Percentiles rank a stretch among this genome's conserved stretches.
phyloP scores from a whole-genome alignment of 1,140 invertebrate genomes.

The Venturia canescens region DNA sequence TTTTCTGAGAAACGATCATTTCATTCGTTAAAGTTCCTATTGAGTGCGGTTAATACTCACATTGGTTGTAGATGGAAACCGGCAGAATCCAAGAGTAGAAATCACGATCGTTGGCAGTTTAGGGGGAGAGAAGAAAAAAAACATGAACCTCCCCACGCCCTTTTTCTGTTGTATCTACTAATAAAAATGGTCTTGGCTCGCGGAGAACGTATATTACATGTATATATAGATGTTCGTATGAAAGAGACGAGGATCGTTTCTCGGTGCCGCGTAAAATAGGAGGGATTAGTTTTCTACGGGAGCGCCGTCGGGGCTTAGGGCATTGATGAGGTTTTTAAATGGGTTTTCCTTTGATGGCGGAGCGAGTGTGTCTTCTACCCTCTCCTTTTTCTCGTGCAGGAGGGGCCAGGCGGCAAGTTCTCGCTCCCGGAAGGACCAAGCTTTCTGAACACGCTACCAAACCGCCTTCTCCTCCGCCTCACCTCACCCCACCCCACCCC shows the following conservation, averaged over 20 bases:
- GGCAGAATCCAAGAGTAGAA: not conserved
- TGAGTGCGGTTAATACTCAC: not conserved
- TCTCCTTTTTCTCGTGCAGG: not conserved
- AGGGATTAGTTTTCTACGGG: slow-evolving; percentile 77
- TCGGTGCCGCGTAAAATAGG: slow-evolving; percentile 73
- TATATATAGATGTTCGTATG: not conserved
- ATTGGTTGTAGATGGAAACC: not conserved
- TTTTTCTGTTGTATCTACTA: slow-evolving; percentile 71
- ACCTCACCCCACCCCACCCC: slow-evolving; percentile 5
- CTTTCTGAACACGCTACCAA: slow-evolving; percentile 42
- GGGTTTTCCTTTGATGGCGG: slow-evolving; percentile 77
- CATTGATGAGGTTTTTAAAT: slow-evolving; percentile 79
- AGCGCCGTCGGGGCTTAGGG: slow-evolving; percentile 74
- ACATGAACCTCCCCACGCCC: slow-evolving; percentile 63
- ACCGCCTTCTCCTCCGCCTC: not conserved
- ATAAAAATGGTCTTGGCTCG: slow-evolving; percentile 67
- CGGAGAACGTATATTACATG: not conserved
- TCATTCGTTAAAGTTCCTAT: not conserved
- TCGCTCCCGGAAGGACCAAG: slow-evolving; percentile 43
- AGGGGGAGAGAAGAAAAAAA: slow-evolving; percentile 57
- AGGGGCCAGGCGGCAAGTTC: slow-evolving; percentile 28
- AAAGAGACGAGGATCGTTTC: slow-evolving; percentile 33
- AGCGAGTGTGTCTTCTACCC: slow-evolving; percentile 46
- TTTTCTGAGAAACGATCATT: not conserved
- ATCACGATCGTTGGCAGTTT: slow-evolving; percentile 53